A percentile compares a stretch with the other conserved stretches of the same genome.
phyloP scores from a whole-genome alignment of 2,797 vertebrate species.

The Fringilla coelebs region DNA sequence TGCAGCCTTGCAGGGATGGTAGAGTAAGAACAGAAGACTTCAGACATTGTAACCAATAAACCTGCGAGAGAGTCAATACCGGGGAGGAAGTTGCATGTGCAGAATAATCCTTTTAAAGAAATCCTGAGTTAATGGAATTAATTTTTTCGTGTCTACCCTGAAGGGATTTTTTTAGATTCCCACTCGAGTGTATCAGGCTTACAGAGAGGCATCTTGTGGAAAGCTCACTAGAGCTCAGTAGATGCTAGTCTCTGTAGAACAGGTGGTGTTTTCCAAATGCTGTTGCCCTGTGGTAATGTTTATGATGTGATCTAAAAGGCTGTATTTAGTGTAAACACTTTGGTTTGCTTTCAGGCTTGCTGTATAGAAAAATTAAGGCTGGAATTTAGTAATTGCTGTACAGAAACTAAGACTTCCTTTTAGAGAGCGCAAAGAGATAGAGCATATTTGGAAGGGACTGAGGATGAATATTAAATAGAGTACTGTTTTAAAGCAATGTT shows the following conservation, averaged over 20 bases:
- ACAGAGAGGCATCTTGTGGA: background rate
- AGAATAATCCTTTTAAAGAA: background rate
- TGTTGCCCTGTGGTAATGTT: background rate
- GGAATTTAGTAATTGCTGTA: slow-evolving; percentile 12
- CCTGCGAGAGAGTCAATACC: background rate
- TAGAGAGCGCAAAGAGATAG: background rate
- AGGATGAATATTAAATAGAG: background rate
- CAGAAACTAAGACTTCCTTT: slow-evolving; percentile 7
- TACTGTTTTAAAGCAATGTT: background rate
- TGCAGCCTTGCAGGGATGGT: background rate
- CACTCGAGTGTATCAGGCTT: background rate
- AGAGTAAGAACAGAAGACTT: background rate
- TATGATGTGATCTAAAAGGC: slow-evolving; percentile 28
- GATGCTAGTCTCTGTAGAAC: background rate
- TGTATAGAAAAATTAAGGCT: slow-evolving; percentile 23
- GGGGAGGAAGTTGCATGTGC: background rate
- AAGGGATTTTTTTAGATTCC: background rate
- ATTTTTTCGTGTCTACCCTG: background rate
- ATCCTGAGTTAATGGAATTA: background rate
- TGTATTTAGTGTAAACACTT: slow-evolving; percentile 48
- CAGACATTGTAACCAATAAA: background rate
- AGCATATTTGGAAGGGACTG: background rate
- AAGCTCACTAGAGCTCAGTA: no score
- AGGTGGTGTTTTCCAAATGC: slow-evolving; percentile 17
- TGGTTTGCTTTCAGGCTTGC: slow-evolving; percentile 21